Evolutionary conservation across 2,888 invertebrate genomes (phyloP), one percentile per base, ranked within the genome.

Genomic region (Pseudococcus longispinus): DNA sequence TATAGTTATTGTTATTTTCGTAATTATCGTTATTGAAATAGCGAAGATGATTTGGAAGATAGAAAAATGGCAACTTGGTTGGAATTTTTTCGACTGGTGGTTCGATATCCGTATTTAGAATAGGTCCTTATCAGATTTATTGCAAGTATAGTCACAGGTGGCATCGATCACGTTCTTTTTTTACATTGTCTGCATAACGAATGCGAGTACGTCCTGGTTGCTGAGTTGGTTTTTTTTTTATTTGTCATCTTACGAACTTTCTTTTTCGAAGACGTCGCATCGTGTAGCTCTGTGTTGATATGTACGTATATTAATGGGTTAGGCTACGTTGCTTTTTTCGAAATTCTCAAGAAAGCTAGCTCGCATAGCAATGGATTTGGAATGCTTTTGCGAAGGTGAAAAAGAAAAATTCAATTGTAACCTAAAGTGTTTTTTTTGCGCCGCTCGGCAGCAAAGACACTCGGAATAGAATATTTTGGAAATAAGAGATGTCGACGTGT

Each of bases 151-250:
- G 70, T 70, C 29, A 70, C 70, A 70, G 70, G 70, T 70, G 70
- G 70, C 29, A 70, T 70, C 70, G 29, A 70, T 70, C 70, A 70
- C 70, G 29, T 70, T 70, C 70, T 18, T 29, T 70, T 26, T 70
- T 23, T 29, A 70, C 70, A 29, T 70, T 70, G 29, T 70, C 29
- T 70, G 70, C 70, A 23, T 60, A 60, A 60, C 60, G 23, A 60
- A 60, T 23, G 60, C 60, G 23, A 60, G 60, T 60, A 60, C 60
- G 55, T 55, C 55, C 55, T 55, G 55, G 18, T 55, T 55, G n/a
- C 20, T n/a, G 55, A 55, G n/a, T 55, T 55, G 3, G 1, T 2
- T 51, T 51, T 51, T 51, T 23, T 60, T 60, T 37, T 37, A 8
- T 37, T 37, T 4, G 37, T 37, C 37, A 37, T 37, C 60, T 11